Evolutionary conservation across 1,140 invertebrate species (phyloP).

Genomic region (Drosophila aff.): DNA sequence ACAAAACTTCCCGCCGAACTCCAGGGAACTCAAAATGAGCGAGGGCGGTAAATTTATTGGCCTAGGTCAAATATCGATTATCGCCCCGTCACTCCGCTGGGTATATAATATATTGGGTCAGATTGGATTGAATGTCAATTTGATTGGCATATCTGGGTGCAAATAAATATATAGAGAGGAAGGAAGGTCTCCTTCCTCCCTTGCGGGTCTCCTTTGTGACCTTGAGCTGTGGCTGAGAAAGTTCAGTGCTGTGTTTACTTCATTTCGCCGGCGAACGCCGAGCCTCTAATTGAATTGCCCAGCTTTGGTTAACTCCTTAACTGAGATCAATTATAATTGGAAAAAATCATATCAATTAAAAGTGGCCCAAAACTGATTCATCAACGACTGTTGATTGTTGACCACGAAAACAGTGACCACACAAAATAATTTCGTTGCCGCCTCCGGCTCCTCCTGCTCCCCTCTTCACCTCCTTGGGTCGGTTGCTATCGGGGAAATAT

Average conservation of each 20-base stretch:
- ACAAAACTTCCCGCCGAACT: slow-evolving; percentile 26
- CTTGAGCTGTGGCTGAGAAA: slow-evolving; percentile 28
- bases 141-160: slow-evolving; percentile 74
- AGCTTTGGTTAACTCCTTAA: slow-evolving; percentile 54
- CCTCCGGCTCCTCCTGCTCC: background rate
- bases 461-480: background rate
- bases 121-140: slow-evolving; percentile 80
- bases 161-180: slow-evolving; percentile 20
- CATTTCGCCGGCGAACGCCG: slow-evolving; percentile 1
- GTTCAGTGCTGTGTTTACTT: slow-evolving; percentile 34
- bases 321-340: slow-evolving; percentile 57
- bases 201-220: slow-evolving; percentile 31
- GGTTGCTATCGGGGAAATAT: slow-evolving; percentile 50
- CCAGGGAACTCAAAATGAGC: background rate
- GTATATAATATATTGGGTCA: slow-evolving; percentile 60
- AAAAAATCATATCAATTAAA: slow-evolving; percentile 54
- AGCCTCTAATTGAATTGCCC: slow-evolving; percentile 45
- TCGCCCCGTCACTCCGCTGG: slow-evolving; percentile 28
- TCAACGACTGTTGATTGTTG: slow-evolving; percentile 44
- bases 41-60: slow-evolving; percentile 57
- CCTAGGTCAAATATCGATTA: slow-evolving; percentile 84
- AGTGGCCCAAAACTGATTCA: slow-evolving; percentile 48
- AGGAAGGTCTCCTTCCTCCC: slow-evolving; percentile 2
- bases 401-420: slow-evolving; percentile 42
- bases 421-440: slow-evolving; percentile 12